phyloP scores from a whole-genome alignment of 2,888 invertebrate species.

The Dolichomitus sp. region DNA sequence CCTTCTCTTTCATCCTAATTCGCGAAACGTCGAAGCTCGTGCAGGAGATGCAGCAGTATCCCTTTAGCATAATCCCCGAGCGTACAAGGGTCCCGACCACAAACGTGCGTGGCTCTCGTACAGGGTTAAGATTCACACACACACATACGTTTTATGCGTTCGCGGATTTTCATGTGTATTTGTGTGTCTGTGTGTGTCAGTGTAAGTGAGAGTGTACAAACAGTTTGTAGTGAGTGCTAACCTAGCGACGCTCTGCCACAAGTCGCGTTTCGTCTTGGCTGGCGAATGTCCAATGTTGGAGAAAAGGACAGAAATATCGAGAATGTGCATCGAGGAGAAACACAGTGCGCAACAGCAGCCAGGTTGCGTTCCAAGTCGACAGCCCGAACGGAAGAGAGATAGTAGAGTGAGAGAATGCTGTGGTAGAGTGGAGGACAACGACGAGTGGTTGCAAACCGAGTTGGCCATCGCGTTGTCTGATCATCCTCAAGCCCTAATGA shows the following conservation, averaged over 20 bases:
- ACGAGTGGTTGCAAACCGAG: constrained; percentile 65
- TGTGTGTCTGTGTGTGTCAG: background rate
- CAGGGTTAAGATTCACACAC: constrained; percentile 36
- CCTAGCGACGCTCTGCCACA: constrained; percentile 20
- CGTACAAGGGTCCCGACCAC: constrained; percentile 75
- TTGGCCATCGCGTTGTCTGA: constrained; percentile 84
- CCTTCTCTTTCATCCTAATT: constrained; percentile 51
- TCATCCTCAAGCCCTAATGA: constrained; percentile 86
- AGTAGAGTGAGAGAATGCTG: constrained; percentile 33
- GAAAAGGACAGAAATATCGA: constrained; percentile 41
- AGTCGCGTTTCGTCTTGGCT: constrained; percentile 27
- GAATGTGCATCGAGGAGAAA: constrained; percentile 51
- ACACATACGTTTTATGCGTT: constrained; percentile 42
- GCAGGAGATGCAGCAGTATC: constrained; percentile 58
- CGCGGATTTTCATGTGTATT: constrained; percentile 5
- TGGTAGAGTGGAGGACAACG: constrained; percentile 46
- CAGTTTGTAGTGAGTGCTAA: constrained; percentile 40
- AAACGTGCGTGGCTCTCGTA: constrained; percentile 61
- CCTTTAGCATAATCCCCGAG: constrained; percentile 83
- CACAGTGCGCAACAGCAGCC: constrained; percentile 44
- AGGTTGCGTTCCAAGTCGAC: constrained; percentile 56
- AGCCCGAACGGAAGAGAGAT: constrained; percentile 5
- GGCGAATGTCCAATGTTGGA: constrained; percentile 39
- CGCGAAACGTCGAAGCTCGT: constrained; percentile 53
- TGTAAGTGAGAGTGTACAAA: constrained; percentile 36